A percentile compares a stretch with the other conserved stretches of the same genome.
Evolutionary conservation across 2,888 invertebrate species (phyloP).

Genomic region (Abrostola tripartita): DNA sequence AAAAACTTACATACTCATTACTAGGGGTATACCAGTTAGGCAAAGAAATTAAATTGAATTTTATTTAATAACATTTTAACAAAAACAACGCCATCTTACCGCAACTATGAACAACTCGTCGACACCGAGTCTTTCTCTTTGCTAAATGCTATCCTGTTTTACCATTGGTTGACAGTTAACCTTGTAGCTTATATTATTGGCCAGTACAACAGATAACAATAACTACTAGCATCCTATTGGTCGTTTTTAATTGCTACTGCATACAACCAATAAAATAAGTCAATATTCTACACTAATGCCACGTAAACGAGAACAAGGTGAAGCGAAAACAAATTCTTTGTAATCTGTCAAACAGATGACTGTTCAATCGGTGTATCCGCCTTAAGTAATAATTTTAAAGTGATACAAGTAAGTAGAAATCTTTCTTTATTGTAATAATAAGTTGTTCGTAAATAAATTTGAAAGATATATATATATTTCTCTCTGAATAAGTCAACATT

Average conservation of each 20-base stretch:
- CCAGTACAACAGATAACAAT: not conserved
- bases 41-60: not conserved
- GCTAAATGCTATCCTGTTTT: slow-evolving; percentile 37
- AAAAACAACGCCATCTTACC: slow-evolving; percentile 43
- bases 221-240: slow-evolving; percentile 33
- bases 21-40: too few relatives aligned
- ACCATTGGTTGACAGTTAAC: slow-evolving; percentile 17
- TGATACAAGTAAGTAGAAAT: slow-evolving; percentile 75
- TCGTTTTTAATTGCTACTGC: fast-evolving
- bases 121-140: slow-evolving; percentile 20
- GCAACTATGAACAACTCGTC: slow-evolving; percentile 14
- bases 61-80: not conserved
- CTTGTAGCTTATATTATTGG: not conserved
- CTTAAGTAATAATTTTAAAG: slow-evolving; percentile 72
- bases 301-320: slow-evolving; percentile 67
- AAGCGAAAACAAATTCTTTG: slow-evolving; percentile 74
- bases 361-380: slow-evolving; percentile 83
- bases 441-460: slow-evolving; percentile 30
- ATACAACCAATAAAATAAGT: slow-evolving; percentile 26
- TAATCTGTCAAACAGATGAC: slow-evolving; percentile 83
- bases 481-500: slow-evolving; percentile 36
- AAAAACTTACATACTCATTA: too few relatives aligned
- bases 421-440: slow-evolving; percentile 44
- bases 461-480: slow-evolving; percentile 33
- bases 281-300: slow-evolving; percentile 43